Evolutionary conservation across 2,113 vertebrate genomes (phyloP).

Genomic region (Albula goreensis): DNA sequence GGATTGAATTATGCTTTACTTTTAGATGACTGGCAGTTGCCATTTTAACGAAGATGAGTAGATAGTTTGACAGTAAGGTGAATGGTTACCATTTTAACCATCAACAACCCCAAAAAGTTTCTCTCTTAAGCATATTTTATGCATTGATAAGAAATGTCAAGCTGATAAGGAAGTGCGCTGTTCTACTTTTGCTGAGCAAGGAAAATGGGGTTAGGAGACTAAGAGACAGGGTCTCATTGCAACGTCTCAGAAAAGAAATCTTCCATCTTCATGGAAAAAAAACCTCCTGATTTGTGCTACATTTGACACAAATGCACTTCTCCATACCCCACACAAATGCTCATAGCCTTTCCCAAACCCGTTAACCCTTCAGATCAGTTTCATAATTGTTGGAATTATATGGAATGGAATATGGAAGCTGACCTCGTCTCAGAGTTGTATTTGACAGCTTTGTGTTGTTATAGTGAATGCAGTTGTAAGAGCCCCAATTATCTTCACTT

Average conservation of each 20-base stretch:
- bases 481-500: neutral
- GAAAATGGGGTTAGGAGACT: constrained; percentile 1
- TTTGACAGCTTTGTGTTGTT: neutral
- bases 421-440: neutral
- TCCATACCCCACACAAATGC: neutral
- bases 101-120: neutral
- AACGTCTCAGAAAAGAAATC: neutral
- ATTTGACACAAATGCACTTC: neutral
- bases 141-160: constrained; percentile 2
- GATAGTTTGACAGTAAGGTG: neutral
- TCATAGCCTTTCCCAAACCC: no score
- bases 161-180: neutral
- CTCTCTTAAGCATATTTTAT: neutral
- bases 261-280: neutral
- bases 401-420: neutral
- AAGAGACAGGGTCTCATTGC: neutral
- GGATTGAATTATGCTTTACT: neutral
- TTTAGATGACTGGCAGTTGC: neutral
- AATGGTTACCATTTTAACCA: neutral
- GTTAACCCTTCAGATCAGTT: neutral
- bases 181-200: neutral
- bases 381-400: no score
- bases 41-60: neutral
- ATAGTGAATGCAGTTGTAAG: neutral
- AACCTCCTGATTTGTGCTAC: neutral